Conservation (phyloP, 2,113 vertebrate genomes). For the Sander vitreus region DNA sequence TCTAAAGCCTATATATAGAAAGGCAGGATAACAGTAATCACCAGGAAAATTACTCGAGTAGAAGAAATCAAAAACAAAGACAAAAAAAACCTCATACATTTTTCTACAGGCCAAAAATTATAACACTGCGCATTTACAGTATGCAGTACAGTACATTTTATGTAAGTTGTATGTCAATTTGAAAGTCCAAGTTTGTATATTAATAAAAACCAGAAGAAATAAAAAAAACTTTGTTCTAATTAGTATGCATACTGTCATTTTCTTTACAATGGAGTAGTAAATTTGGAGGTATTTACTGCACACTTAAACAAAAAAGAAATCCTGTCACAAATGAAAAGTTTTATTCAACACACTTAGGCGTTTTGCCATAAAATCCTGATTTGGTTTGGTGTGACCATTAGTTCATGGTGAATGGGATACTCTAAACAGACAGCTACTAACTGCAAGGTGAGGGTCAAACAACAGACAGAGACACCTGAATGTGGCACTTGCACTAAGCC, state of each 20-base stretch:
- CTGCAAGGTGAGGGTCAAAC: not conserved
- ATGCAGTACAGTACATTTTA: not conserved
- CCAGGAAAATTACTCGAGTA: slow-evolving; percentile 11
- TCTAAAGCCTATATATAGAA: slow-evolving; percentile 56
- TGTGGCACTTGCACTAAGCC: too few species aligned
- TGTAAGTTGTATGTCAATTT: not conserved
- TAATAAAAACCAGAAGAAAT: not conserved
- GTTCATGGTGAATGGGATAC: too few species aligned
- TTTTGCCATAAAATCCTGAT: too few species aligned
- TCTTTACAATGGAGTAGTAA: not conserved
- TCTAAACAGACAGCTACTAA: too few species aligned
- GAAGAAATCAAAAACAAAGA: slow-evolving; percentile 26
- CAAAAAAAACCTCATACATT: not conserved
- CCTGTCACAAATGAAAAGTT: too few species aligned
- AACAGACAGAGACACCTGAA: not conserved
- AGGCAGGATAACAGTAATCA: slow-evolving; percentile 20
- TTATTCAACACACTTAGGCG: not conserved
- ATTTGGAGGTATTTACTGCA: not conserved
- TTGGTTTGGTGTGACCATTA: not conserved
- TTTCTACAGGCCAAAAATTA: not conserved
- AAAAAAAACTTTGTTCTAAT: not conserved
- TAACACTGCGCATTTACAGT: slow-evolving; percentile 9
- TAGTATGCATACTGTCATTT: not conserved
- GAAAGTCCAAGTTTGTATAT: not conserved
- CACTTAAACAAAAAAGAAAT: too few species aligned